A percentile compares a stretch with the other conserved stretches of the same genome.
phyloP scores from a whole-genome alignment of 2,113 vertebrate genomes.

The Meriones unguiculatus region DNA sequence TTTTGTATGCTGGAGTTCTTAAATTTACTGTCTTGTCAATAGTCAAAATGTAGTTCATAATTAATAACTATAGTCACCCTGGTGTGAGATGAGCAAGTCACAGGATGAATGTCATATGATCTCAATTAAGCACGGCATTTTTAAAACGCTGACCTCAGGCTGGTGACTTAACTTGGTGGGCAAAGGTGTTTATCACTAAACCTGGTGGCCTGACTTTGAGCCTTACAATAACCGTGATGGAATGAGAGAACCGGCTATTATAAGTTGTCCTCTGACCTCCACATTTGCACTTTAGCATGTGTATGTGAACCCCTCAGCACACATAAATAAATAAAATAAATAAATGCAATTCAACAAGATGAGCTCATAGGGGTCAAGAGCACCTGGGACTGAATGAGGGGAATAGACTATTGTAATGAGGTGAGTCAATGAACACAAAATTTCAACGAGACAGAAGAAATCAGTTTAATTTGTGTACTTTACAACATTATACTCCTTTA shows the following conservation, averaged over 20 bases:
- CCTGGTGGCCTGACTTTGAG: not conserved
- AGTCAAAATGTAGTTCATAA: not conserved
- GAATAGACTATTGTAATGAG: not conserved
- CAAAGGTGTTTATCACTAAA: no score
- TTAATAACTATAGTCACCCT: not conserved
- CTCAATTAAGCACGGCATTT: not conserved
- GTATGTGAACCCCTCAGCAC: not conserved
- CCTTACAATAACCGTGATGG: not conserved
- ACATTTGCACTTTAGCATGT: not conserved
- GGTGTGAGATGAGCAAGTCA: not conserved
- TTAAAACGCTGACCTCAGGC: not conserved
- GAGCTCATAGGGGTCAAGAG: not conserved
- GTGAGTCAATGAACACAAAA: not conserved
- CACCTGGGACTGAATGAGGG: fast-evolving
- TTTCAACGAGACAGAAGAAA: not conserved
- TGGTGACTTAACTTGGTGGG: not conserved
- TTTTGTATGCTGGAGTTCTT: not conserved
- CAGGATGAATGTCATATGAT: not conserved
- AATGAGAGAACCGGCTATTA: not conserved
- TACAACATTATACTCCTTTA: not conserved
- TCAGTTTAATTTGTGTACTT: not conserved
- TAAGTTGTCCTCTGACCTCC: not conserved
- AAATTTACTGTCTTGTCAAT: not conserved
- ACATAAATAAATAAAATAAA: not conserved
- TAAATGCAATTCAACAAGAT: not conserved